Conservation (phyloP, 2,888 invertebrate genomes). For the Nasonovia ribisnigri region DNA sequence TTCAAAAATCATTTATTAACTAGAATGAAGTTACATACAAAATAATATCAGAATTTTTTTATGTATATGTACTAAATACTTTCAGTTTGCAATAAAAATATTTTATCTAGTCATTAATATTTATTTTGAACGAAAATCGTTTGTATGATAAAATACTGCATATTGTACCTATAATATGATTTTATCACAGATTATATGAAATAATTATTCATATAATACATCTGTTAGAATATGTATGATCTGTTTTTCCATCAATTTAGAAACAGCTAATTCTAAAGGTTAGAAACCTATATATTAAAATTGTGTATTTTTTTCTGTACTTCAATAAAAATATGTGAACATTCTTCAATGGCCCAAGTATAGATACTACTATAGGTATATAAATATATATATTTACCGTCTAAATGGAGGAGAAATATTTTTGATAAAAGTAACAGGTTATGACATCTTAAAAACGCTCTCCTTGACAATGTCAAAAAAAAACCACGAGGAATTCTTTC, state of each 20-base stretch:
- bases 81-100: background rate
- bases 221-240: background rate
- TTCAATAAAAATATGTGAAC: background rate
- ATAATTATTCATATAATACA: background rate
- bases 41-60: background rate
- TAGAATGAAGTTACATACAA: background rate
- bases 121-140: background rate
- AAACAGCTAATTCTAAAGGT: background rate
- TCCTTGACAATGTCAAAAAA: background rate
- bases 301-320: background rate
- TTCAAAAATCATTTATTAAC: background rate
- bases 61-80: background rate
- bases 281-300: background rate
- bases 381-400: background rate
- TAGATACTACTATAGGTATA: background rate
- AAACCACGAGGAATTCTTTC: background rate
- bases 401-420: background rate
- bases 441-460: background rate
- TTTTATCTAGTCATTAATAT: background rate
- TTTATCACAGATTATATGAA: background rate
- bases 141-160: too few species aligned
- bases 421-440: background rate
- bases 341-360: background rate
- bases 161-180: too few species aligned
- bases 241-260: background rate